These are phyloP conservation scores for Pseudolaguvia tuberculata DNA, from an alignment of 2,113 vertebrate genomes.

Conservation along the genomic window DNA sequence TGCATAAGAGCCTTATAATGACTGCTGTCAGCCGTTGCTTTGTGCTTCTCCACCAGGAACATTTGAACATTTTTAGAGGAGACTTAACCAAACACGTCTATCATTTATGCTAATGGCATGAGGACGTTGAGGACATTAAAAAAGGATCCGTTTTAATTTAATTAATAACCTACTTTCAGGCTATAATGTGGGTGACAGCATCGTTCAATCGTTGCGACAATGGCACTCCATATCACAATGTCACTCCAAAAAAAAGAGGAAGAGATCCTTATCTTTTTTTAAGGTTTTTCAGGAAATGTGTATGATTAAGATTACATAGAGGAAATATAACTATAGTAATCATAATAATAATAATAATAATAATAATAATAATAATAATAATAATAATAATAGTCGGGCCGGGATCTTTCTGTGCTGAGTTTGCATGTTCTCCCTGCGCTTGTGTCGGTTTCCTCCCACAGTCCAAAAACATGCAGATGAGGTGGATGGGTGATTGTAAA, in stretches of 20 bases:
- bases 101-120: conserved; percentile 6
- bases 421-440: too few species aligned
- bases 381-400: too few species aligned
- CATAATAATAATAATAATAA: background rate
- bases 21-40: background rate
- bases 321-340: background rate
- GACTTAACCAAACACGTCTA: background rate
- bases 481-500: too few species aligned
- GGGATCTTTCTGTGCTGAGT: too few species aligned
- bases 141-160: background rate
- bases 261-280: background rate
- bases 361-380: background rate
- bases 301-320: background rate
- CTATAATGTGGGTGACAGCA: conserved; percentile 8
- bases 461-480: too few species aligned
- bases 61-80: background rate
- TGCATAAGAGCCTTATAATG: background rate
- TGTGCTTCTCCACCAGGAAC: background rate
- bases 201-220: background rate
- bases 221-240: background rate
- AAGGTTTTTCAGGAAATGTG: background rate
- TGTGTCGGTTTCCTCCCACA: too few species aligned
- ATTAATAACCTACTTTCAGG: conserved; percentile 19
- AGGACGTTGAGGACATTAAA: conserved; percentile 3
- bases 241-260: background rate